phyloP scores from a whole-genome alignment of 2,797 vertebrate species.

The Myotis vivesi region DNA sequence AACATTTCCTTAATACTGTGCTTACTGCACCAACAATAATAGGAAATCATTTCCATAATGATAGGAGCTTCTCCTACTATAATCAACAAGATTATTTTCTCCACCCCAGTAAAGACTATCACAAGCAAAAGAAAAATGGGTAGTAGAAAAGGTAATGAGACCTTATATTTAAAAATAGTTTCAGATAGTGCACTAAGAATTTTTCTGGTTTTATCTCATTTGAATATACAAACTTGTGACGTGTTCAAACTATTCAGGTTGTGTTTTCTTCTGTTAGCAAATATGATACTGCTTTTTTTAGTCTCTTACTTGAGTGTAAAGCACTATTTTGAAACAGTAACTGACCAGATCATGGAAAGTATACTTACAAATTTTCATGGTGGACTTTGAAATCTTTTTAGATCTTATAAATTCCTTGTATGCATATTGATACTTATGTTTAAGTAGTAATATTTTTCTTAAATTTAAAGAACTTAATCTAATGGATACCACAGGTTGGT shows the following conservation, averaged over 20 bases:
- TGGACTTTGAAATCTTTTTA: neutral
- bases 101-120: neutral
- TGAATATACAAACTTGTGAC: neutral
- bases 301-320: neutral
- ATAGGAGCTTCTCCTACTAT: conserved; percentile 50
- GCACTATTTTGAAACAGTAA: neutral
- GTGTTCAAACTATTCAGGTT: neutral
- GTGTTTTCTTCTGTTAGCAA: neutral
- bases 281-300: neutral
- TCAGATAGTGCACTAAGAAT: neutral
- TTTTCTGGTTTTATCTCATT: neutral
- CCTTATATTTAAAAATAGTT: neutral
- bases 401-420: neutral
- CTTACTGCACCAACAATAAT: conserved; percentile 57
- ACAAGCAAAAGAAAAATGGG: neutral
- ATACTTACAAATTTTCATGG: neutral
- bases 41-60: conserved; percentile 61
- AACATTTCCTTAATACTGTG: conserved; percentile 45
- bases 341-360: neutral
- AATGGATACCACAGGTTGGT: neutral
- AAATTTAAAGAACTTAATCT: neutral
- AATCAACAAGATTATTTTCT: conserved; percentile 48
- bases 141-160: neutral
- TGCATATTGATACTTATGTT: neutral
- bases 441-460: neutral